Conservation (phyloP, 2,888 invertebrate species). For the Mythimna impura region DNA sequence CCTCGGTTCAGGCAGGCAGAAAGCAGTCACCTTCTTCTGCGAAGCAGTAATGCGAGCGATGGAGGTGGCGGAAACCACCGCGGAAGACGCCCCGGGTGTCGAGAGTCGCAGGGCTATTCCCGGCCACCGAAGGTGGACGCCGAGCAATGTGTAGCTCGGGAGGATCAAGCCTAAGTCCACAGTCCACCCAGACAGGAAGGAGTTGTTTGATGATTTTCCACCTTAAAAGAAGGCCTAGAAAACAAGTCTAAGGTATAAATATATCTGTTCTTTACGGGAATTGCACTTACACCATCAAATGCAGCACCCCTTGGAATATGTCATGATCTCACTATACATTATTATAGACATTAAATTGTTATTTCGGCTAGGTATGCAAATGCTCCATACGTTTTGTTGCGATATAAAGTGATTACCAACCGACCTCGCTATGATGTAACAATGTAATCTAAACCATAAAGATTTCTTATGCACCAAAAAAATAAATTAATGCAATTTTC, state of each 20-base stretch:
- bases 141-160: too few relatives aligned
- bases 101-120: not conserved
- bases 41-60: not conserved
- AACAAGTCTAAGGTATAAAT: not conserved
- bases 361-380: not conserved
- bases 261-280: not conserved
- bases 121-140: too few relatives aligned
- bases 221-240: not conserved
- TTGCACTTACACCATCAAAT: not conserved
- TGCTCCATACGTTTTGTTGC: not conserved
- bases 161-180: too few relatives aligned
- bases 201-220: too few relatives aligned
- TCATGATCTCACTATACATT: not conserved
- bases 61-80: not conserved
- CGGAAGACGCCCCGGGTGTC: not conserved
- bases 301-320: not conserved
- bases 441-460: slow-evolving; percentile 1
- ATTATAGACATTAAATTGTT: not conserved
- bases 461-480: slow-evolving; percentile 23
- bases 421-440: not conserved
- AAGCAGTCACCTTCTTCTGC: not conserved
- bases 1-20: not conserved
- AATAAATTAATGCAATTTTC: slow-evolving; percentile 39
- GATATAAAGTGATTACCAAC: not conserved
- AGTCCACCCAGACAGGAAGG: too few relatives aligned